These are phyloP conservation scores for Columba livia DNA, from an alignment of 2,113 vertebrate genomes.

Conservation along the genomic window DNA sequence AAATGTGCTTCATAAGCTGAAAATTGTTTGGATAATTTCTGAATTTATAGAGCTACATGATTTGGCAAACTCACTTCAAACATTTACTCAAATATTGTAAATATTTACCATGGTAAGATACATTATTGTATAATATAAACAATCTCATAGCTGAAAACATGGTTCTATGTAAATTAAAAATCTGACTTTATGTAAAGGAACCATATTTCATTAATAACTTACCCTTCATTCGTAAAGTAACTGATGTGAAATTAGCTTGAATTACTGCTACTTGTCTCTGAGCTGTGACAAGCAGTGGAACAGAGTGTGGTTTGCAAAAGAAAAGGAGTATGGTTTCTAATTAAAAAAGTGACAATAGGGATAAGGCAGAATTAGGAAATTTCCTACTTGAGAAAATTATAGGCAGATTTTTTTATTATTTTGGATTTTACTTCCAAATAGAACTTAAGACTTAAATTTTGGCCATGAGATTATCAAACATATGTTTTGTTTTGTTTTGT, in stretches of 20 bases:
- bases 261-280: neutral
- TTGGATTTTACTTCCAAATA: neutral
- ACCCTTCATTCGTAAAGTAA: neutral
- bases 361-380: neutral
- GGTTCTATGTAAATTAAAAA: neutral
- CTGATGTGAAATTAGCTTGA: neutral
- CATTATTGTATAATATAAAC: neutral
- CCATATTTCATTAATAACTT: neutral
- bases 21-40: neutral
- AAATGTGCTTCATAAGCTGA: neutral
- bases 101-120: neutral
- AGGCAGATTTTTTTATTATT: neutral
- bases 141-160: neutral
- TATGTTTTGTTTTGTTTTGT: neutral
- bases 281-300: neutral
- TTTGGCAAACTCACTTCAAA: neutral
- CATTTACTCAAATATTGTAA: neutral
- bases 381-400: neutral
- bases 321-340: neutral
- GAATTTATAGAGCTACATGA: neutral
- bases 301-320: neutral
- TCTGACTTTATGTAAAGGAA: neutral
- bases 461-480: neutral
- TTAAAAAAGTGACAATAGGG: neutral
- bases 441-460: neutral